A percentile compares a stretch with the other conserved stretches of the same genome.
Evolutionary conservation across 2,888 invertebrate species (phyloP).

Genomic region (Euclidia mi): DNA sequence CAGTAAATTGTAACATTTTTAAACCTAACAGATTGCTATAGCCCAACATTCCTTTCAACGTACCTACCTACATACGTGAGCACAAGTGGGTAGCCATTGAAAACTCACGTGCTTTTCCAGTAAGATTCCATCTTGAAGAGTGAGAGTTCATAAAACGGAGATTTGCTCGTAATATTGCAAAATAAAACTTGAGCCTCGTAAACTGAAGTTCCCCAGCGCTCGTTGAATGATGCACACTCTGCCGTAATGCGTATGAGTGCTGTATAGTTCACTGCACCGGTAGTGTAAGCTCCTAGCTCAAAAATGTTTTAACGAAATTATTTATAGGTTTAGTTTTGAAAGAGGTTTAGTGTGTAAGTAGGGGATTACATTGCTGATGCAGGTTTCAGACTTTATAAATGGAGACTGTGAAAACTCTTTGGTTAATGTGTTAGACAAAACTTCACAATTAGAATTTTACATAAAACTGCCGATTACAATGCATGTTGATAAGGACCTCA

Average conservation of each 20-base stretch:
- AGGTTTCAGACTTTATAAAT: too few species aligned
- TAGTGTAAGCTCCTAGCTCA: too few species aligned
- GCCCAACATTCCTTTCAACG: slow-evolving; percentile 24
- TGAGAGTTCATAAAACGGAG: slow-evolving; percentile 17
- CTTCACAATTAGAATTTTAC: too few species aligned
- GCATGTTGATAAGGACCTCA: too few species aligned
- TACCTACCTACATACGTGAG: slow-evolving; percentile 13
- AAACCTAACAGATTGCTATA: slow-evolving; percentile 5
- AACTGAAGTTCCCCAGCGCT: slow-evolving; percentile 40
- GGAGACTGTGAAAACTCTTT: too few species aligned
- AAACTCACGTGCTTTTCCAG: slow-evolving; percentile 31
- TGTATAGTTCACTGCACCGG: not conserved
- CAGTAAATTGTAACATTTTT: too few species aligned
- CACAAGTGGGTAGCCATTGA: slow-evolving; percentile 17
- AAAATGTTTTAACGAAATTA: too few species aligned
- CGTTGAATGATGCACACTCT: slow-evolving; percentile 15
- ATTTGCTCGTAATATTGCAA: slow-evolving; percentile 44
- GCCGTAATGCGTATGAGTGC: slow-evolving; percentile 19
- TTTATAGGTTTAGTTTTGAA: too few species aligned
- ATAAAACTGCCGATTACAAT: too few species aligned
- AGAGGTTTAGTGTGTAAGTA: too few species aligned
- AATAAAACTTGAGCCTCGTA: slow-evolving; percentile 47
- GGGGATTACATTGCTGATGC: too few species aligned
- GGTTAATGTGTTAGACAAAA: too few species aligned
- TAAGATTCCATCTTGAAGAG: slow-evolving; percentile 28